A percentile compares a stretch with the other conserved stretches of the same genome.
These are phyloP conservation scores for Entomyzon cyanotis DNA, from an alignment of 2,113 vertebrate species.

Conservation along the genomic window DNA sequence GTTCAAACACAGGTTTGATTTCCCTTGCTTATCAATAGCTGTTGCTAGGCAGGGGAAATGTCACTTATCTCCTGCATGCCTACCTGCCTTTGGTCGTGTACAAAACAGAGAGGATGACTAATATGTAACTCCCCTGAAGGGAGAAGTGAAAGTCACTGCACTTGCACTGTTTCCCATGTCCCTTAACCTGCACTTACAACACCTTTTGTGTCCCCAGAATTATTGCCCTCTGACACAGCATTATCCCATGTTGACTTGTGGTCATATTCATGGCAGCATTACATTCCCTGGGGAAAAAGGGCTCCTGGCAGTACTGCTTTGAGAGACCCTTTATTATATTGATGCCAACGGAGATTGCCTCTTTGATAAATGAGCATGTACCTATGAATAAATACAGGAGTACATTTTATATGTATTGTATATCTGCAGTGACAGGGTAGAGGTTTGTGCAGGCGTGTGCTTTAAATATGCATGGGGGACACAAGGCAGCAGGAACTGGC, in stretches of 20 bases:
- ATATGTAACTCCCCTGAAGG: neutral
- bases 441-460: neutral
- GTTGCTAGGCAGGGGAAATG: neutral
- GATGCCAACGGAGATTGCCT: slow-evolving; percentile 50
- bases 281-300: neutral
- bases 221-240: slow-evolving; percentile 1
- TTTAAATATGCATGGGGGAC: slow-evolving; percentile 39
- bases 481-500: neutral
- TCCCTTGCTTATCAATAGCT: neutral
- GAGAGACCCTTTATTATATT: slow-evolving; percentile 46
- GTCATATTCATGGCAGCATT: slow-evolving; percentile 20
- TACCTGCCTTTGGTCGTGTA: neutral
- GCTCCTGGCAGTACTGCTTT: slow-evolving; percentile 19
- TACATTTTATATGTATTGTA: slow-evolving; percentile 52
- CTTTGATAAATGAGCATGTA: slow-evolving; percentile 50
- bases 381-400: slow-evolving; percentile 62
- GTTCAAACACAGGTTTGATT: neutral
- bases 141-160: neutral
- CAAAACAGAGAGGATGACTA: neutral
- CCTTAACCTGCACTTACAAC: neutral
- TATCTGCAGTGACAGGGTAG: slow-evolving; percentile 32
- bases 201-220: neutral
- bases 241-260: slow-evolving; percentile 25
- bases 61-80: neutral
- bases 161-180: neutral